Evolutionary conservation across 2,113 vertebrate genomes (phyloP), one percentile per base, ranked within the genome.

Genomic region (Thunnus maccoyii): DNA sequence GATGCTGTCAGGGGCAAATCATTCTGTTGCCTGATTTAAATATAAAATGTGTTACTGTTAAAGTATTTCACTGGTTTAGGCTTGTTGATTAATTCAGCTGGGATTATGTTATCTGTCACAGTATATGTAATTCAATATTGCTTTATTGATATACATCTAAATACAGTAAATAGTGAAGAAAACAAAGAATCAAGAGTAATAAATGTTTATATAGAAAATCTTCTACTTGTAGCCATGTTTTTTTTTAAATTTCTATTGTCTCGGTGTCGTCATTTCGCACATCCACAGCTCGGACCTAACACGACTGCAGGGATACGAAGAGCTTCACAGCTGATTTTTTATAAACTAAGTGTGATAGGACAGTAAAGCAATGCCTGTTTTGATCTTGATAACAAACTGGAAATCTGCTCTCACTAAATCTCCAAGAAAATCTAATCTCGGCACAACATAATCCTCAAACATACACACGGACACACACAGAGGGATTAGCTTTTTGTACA

Each of bases 401-500:
- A 76, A 48, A 48, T 77, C 65, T 44, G 30, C 41, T 27, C 27
- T 62, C 76, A 57, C 47, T 66, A 66, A 89, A 91, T 88, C 86
- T 91, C 88, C 22, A 85, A 86, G 72, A 82, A 91, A 90, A 86
- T 82, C 79, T 86, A 82, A 92, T 92, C 89, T 82, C 72, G 56
- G 22, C 17, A n/a, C 55, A 44, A 54, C 10, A 14, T 93, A 89
- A 95, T 92, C 89, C 79, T 54, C 72, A 71, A 13, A 74, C 60
- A 79, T 61, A 79, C 32, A 72, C 66, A 57, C 46, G 30, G 11
- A 20, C 55, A 76, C 55, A 76, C n/a, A 36, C 52, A 64, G 14
- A 82, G 56, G 51, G 86, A 89, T 93, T 80, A 88, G 17, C 16
- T 55, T 61, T 85, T 63, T 84, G 8, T 83, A 83, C 71, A 80